phyloP scores from a whole-genome alignment of 2,113 vertebrate genomes.

The Archocentrus centrarchus region DNA sequence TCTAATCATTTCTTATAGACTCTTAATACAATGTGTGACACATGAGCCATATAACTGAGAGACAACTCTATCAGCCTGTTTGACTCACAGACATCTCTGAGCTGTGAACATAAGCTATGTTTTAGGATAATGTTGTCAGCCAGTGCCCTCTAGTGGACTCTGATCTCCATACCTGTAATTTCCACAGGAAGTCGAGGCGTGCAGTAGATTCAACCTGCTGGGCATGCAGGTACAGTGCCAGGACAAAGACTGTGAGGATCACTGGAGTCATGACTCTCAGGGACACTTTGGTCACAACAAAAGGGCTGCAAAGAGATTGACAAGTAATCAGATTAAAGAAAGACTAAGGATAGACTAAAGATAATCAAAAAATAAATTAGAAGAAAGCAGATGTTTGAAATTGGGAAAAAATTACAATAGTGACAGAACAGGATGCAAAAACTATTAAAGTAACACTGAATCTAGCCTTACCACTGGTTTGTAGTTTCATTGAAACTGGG shows the following conservation, averaged over 20 bases:
- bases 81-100: neutral
- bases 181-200: conserved; percentile 98
- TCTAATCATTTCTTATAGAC: neutral
- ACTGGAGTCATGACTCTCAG: conserved; percentile 93
- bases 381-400: neutral
- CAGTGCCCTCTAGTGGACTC: conserved; percentile 44
- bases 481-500: conserved; percentile 85
- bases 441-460: neutral
- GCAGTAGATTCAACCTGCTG: conserved; percentile 98
- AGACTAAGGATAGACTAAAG: neutral
- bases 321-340: neutral
- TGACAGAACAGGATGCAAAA: neutral
- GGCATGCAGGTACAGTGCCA: conserved; percentile 95
- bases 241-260: conserved; percentile 92
- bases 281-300: conserved; percentile 87
- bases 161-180: conserved; percentile 88
- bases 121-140: neutral
- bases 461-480: conserved; percentile 85
- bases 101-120: neutral
- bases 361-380: neutral
- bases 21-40: neutral
- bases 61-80: neutral
- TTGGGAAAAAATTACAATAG: neutral
- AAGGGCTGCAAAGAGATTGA: conserved; percentile 63
- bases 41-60: neutral